Evolutionary conservation across 1,140 invertebrate species (phyloP).

Genomic region (Catajapyx aquilonaris): DNA sequence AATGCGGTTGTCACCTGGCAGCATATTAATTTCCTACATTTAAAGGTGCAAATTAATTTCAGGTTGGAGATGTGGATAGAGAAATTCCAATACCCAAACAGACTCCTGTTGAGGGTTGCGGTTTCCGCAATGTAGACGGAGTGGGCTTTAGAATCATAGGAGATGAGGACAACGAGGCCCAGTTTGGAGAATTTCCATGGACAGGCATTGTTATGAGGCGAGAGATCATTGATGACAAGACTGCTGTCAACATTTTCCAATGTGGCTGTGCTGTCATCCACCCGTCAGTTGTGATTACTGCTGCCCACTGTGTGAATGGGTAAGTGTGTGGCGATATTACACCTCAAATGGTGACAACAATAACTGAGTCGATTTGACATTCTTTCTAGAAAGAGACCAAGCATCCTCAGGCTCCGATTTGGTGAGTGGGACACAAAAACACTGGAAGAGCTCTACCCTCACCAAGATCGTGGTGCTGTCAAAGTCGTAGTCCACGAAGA

Average conservation of each 20-base stretch:
- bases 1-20: constrained; percentile 33
- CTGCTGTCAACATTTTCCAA: constrained; percentile 38
- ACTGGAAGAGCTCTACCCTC: constrained; percentile 39
- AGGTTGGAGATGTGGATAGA: constrained; percentile 12
- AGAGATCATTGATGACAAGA: constrained; percentile 10
- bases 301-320: constrained; percentile 37
- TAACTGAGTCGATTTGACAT: too few species aligned
- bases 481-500: constrained; percentile 28
- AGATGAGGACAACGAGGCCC: constrained; percentile 34
- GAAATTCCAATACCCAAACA: constrained; percentile 10
- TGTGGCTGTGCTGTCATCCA: constrained; percentile 58
- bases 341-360: constrained; percentile 13
- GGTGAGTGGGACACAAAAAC: constrained; percentile 47
- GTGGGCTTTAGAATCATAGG: constrained; percentile 46
- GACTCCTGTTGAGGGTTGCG: constrained; percentile 29
- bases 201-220: constrained; percentile 41
- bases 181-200: constrained; percentile 23
- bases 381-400: constrained; percentile 8
- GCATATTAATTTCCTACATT: constrained; percentile 14
- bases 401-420: constrained; percentile 12
- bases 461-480: constrained; percentile 43
- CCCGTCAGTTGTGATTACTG: constrained; percentile 41
- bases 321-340: constrained; percentile 12
- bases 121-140: constrained; percentile 40
- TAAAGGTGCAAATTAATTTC: too few species aligned